Base-by-base conservation (phyloP, 2,888 invertebrate genomes). In the Nudaria mundana region DNA sequence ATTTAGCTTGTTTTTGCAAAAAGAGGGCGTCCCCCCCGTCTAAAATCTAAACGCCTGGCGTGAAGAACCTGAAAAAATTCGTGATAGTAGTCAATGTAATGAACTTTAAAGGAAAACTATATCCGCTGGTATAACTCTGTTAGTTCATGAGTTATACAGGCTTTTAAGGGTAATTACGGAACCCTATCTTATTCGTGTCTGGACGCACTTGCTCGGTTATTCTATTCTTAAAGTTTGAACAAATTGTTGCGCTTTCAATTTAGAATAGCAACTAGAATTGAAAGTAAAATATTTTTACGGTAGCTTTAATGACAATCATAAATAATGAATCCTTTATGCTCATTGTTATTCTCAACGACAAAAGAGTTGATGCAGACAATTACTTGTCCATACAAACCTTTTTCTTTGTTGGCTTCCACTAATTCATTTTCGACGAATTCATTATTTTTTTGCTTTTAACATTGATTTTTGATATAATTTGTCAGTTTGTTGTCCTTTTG, bases 401-500 rank as follows among this genome's bases (percentile, higher is more conserved):
- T 56, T 67, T 66, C 64, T 62, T 69, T 73, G 61, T 73, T 61
- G 62, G 45, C n/a, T 38, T 49, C 48, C 48, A 61, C 65, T 67
- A 66, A 73, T 66, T 70, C 63, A 66, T 66, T 71, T 66, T 56
- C 42, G 53, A 56, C 48, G 47, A 44, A 55, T 39, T n/a, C n/a
- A n/a, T n/a, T n/a, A 30, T 45, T 66, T 75, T 76, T 71, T 70
- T 61, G 40, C 56, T 45, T 63, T 65, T 58, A 53, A 57, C 61
- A 72, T 79, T 82, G 76, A 77, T 80, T 80, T 80, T 81, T 81
- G 76, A 71, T 57, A 71, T 71, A 83, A 86, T 86, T 84, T 84
- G 86, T 82, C 82, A 81, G 71, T 78, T 81, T 81, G 79, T 80
- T 80, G 81, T 80, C 74, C 76, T 75, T 82, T 83, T 76, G 75